Evolutionary conservation across 2,888 invertebrate species (phyloP), one percentile per base, ranked within the genome.

Genomic region (Calephelis perditalis): DNA sequence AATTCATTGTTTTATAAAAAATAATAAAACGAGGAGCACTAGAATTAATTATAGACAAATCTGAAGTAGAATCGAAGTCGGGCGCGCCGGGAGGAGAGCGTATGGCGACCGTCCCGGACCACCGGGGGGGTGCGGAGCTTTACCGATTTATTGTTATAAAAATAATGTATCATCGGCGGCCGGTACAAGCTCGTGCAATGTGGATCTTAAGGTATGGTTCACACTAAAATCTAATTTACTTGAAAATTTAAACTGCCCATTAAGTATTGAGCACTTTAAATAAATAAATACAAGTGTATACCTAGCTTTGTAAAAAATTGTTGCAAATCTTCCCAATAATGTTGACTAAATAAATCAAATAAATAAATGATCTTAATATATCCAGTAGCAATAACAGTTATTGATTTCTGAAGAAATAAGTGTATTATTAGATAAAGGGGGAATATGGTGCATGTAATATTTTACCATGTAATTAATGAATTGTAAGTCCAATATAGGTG

Each of bases 111-210:
- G 65, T 62, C 59, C 52, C 72, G 73, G 87, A 84, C 89, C 88
- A 89, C 89, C 89, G 76, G 77, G 71, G 81, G 74, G 73, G 79
- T 69, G 76, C 82, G 81, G 86, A 88, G 86, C 85, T 85, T 86
- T 88, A 87, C 88, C 84, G 86, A 89, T 89, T 90, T 89, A 90
- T 90, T 90, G 86, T 89, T 88, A 90, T 87, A 89, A 89, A 89
- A 89, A 89, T 89, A 89, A 90, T 89, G 88, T 88, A 88, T 89
- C 88, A 88, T 88, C 86, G 84, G 69, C 45, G 79, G 78, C 72
- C 76, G 82, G 85, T 87, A 89, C 89, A 87, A 88, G 86, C 82
- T 72, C 74, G 78, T 76, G 40, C 40, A 40, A 78, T 76, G 82
- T 26, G 26, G 3, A 26, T 26, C 26, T 26, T 52, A 52, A 52